phyloP scores from a whole-genome alignment of 2,113 vertebrate genomes.

The Mixornis gularis region DNA sequence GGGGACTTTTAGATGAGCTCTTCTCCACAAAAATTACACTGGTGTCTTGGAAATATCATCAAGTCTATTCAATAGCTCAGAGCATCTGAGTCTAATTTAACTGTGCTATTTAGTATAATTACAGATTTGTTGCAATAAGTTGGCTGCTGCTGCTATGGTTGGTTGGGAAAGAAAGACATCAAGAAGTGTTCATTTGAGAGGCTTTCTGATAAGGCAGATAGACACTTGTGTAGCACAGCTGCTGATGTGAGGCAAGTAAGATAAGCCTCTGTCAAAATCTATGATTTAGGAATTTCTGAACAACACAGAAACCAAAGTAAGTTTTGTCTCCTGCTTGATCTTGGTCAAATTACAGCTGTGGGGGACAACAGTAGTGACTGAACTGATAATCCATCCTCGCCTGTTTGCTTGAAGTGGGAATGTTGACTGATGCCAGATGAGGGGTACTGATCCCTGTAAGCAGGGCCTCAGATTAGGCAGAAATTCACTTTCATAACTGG shows the following conservation, averaged over 20 bases:
- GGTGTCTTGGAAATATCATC: neutral
- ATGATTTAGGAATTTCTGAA: neutral
- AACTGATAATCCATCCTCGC: neutral
- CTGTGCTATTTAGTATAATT: neutral
- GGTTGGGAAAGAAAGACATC: neutral
- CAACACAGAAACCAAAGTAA: neutral
- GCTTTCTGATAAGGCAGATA: neutral
- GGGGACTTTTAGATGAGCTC: neutral
- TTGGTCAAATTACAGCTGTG: neutral
- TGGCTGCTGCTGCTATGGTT: neutral
- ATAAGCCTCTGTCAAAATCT: neutral
- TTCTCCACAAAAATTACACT: neutral
- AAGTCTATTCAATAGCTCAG: neutral
- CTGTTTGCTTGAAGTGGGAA: neutral
- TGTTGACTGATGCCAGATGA: neutral
- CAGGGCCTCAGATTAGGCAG: neutral
- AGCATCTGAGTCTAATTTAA: constrained; percentile 17
- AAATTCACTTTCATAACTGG: neutral
- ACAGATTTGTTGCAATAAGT: neutral
- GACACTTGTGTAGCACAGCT: neutral
- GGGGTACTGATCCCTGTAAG: neutral
- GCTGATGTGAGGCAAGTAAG: neutral
- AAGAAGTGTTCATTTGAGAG: neutral
- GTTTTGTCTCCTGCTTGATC: neutral
- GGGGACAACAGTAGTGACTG: neutral